Conservation (phyloP, 2,797 vertebrate species). For the Scomberomorus guttatus region DNA sequence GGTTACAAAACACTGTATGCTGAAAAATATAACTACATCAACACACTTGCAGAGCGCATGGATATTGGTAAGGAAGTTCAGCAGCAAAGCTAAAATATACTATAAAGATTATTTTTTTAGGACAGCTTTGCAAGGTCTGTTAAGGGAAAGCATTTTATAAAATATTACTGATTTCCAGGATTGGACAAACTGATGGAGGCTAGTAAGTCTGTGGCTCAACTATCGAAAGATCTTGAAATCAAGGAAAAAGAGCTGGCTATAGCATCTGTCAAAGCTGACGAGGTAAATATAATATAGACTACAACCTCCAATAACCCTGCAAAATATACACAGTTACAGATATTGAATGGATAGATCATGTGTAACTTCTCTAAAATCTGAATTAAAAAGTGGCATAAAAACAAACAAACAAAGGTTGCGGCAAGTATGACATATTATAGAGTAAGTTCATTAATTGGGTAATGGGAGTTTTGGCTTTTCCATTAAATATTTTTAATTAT, state of each 20-base stretch:
- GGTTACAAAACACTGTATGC: constrained; percentile 89
- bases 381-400: constrained; percentile 10
- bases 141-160: constrained; percentile 11
- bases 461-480: not conserved
- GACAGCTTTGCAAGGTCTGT: not conserved
- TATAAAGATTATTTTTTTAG: not conserved
- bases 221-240: constrained; percentile 85
- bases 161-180: constrained; percentile 73
- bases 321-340: not conserved
- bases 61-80: constrained; percentile 85
- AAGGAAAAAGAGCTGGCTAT: constrained; percentile 90
- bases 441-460: not conserved
- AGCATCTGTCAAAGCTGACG: constrained; percentile 88
- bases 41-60: constrained; percentile 89
- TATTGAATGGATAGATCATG: not conserved
- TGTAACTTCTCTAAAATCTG: not conserved
- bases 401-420: not conserved
- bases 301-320: not conserved
- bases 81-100: not conserved
- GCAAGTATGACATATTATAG: not conserved
- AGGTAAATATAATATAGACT: constrained; percentile 77
- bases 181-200: constrained; percentile 90
- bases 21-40: constrained; percentile 86
- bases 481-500: not conserved
- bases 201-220: constrained; percentile 87